Conservation (phyloP, 2,888 invertebrate species). For the Cryptus viduatorius region DNA sequence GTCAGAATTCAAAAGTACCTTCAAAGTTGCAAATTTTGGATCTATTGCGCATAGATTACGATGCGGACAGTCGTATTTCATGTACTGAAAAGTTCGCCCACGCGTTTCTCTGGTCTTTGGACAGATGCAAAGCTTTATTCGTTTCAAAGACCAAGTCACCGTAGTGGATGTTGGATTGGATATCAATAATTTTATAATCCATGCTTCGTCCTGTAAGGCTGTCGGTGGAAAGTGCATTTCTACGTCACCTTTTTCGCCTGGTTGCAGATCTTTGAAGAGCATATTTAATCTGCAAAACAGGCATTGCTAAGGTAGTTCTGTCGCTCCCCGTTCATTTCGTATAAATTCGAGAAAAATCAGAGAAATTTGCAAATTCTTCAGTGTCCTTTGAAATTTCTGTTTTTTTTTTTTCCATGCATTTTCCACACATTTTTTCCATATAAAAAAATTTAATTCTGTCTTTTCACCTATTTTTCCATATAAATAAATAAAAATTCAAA, state of each 20-base stretch:
- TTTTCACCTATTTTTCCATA: too few species aligned
- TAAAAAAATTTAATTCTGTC: too few species aligned
- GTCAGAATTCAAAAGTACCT: constrained; percentile 72
- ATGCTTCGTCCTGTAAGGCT: constrained; percentile 74
- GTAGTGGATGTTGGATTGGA: constrained; percentile 78
- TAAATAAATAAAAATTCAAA: too few species aligned
- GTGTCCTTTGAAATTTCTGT: too few species aligned
- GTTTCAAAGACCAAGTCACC: constrained; percentile 77
- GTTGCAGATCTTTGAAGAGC: constrained; percentile 73
- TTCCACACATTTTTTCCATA: too few species aligned
- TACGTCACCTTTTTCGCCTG: constrained; percentile 73
- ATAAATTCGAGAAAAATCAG: too few species aligned
- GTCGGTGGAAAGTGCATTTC: constrained; percentile 79
- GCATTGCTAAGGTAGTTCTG: neutral
- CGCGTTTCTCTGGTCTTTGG: constrained; percentile 69
- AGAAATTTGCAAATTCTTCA: too few species aligned
- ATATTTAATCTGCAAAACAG: constrained; percentile 78
- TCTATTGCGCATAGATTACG: constrained; percentile 78
- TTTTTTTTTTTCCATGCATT: too few species aligned
- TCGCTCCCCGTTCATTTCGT: too few species aligned
- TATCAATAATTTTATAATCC: constrained; percentile 78
- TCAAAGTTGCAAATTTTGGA: constrained; percentile 76
- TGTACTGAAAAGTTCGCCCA: constrained; percentile 77
- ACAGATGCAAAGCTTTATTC: constrained; percentile 82
- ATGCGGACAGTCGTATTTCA: constrained; percentile 82